Evolutionary conservation across 2,888 invertebrate genomes (phyloP).

Genomic region (Acanthacorydalis orientalis): DNA sequence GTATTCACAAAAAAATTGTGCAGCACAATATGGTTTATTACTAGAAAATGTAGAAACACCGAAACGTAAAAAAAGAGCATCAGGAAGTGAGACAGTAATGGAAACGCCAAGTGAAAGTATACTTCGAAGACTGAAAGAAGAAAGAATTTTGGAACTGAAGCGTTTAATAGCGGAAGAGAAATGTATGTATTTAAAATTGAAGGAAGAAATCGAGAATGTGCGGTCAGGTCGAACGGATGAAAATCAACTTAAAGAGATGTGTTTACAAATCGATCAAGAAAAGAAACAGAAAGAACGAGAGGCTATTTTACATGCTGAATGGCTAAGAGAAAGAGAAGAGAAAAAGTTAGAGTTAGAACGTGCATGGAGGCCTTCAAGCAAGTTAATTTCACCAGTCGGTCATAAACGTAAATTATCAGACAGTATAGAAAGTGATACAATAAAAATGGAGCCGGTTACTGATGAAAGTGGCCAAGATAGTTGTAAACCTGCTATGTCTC

Average conservation of each 20-base stretch:
- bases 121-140: constrained; percentile 56
- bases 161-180: constrained; percentile 52
- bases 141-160: constrained; percentile 61
- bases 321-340: constrained; percentile 49
- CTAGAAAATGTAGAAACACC: constrained; percentile 71
- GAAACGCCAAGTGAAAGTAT: constrained; percentile 68
- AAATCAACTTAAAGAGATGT: constrained; percentile 56
- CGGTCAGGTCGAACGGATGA: constrained; percentile 44
- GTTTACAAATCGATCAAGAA: constrained; percentile 54
- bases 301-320: constrained; percentile 38
- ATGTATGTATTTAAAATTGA: constrained; percentile 54
- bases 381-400: constrained; percentile 12
- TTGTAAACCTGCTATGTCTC: constrained; percentile 41
- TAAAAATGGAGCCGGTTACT: constrained; percentile 11
- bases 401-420: constrained; percentile 25
- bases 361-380: constrained; percentile 35
- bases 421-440: constrained; percentile 15
- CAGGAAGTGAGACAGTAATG: constrained; percentile 24
- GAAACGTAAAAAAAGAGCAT: constrained; percentile 63
- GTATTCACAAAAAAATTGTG: constrained; percentile 85
- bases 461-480: constrained; percentile 11
- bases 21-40: constrained; percentile 70
- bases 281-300: constrained; percentile 54
- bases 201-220: constrained; percentile 40
- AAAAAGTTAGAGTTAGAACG: constrained; percentile 41